phyloP scores from a whole-genome alignment of 2,113 vertebrate species.

The Podarcis cretensis region DNA sequence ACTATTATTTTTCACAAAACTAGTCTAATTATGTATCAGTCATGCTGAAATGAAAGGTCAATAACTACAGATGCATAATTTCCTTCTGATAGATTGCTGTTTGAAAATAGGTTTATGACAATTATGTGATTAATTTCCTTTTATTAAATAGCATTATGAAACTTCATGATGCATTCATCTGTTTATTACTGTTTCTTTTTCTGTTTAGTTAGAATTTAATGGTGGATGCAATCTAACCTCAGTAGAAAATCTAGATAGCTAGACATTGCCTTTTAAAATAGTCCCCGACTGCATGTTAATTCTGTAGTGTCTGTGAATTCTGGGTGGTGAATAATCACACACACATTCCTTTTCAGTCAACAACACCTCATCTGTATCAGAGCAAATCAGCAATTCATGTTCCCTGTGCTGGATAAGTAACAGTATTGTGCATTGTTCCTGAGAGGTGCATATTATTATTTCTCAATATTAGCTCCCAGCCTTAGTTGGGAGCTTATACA shows the following conservation, averaged over 20 bases:
- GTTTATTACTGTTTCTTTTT: slow-evolving; percentile 73
- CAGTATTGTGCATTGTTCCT: neutral
- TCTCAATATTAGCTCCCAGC: neutral
- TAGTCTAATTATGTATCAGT: slow-evolving; percentile 79
- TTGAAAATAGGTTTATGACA: slow-evolving; percentile 83
- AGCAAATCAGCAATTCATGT: neutral
- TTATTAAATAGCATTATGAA: slow-evolving; percentile 81
- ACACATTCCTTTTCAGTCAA: neutral
- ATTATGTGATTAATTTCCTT: slow-evolving; percentile 84
- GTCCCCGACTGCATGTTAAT: neutral
- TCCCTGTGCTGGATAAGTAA: neutral
- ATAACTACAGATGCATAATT: slow-evolving; percentile 83
- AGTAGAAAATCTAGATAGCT: slow-evolving; percentile 54
- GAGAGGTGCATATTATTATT: neutral
- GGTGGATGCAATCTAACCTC: slow-evolving; percentile 53
- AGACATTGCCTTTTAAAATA: slow-evolving; percentile 9
- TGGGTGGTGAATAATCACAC: neutral
- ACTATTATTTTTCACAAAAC: slow-evolving; percentile 77
- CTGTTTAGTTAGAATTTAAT: slow-evolving; percentile 70
- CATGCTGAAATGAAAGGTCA: slow-evolving; percentile 82
- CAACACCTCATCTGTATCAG: neutral
- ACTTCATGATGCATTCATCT: slow-evolving; percentile 81
- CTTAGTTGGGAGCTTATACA: neutral
- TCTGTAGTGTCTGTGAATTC: neutral
- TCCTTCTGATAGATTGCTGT: slow-evolving; percentile 81